Conservation (phyloP, 2,113 vertebrate genomes). For the Tragelaphus strepsiceros region DNA sequence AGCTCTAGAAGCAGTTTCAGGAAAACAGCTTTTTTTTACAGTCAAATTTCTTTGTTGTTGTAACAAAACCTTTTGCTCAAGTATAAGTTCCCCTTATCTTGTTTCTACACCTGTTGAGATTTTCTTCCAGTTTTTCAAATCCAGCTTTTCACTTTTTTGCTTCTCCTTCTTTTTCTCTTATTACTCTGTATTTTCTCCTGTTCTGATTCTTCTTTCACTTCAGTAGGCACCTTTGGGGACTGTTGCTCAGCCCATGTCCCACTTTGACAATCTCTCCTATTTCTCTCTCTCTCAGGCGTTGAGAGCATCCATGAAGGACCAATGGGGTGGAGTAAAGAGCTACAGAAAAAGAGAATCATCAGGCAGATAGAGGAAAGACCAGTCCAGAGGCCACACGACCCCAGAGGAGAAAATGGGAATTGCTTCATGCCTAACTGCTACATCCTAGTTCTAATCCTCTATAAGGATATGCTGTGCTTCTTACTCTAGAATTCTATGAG, state of each 20-base stretch:
- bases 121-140: background rate
- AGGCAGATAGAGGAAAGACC: background rate
- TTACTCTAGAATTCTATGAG: background rate
- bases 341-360: background rate
- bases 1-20: background rate
- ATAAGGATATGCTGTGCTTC: background rate
- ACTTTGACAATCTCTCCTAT: background rate
- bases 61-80: background rate
- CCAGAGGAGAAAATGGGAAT: background rate
- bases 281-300: background rate
- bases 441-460: background rate
- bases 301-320: background rate
- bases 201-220: background rate
- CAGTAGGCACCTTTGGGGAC: background rate
- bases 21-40: background rate
- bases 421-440: background rate
- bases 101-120: background rate
- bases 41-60: background rate
- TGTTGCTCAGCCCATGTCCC: background rate
- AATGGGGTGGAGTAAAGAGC: background rate
- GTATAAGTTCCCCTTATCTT: background rate
- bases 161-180: background rate
- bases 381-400: background rate
- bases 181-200: background rate
- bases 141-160: background rate